A percentile compares a stretch with the other conserved stretches of the same genome.
These are phyloP conservation scores for Rhegmatorhina hoffmannsi DNA, from an alignment of 2,113 vertebrate species.

Conservation along the genomic window DNA sequence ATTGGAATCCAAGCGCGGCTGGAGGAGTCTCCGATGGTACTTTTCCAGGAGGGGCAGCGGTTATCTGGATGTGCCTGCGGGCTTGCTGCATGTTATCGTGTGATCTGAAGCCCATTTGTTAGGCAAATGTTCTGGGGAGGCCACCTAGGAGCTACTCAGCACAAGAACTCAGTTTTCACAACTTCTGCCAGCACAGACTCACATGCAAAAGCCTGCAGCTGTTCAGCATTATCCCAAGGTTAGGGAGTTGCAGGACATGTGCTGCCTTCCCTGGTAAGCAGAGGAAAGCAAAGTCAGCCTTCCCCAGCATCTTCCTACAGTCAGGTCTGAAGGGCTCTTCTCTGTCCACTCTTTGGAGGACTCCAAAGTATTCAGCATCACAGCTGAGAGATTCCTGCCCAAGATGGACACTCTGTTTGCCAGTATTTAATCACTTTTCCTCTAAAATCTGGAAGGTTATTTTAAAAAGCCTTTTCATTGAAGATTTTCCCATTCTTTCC, in stretches of 20 bases:
- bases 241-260: not conserved
- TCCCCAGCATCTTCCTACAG: not conserved
- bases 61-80: conserved; percentile 32
- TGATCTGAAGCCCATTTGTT: conserved; percentile 60
- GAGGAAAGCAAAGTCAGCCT: not conserved
- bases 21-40: not conserved
- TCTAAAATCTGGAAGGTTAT: not conserved
- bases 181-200: conserved; percentile 35
- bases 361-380: not conserved
- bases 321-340: not conserved
- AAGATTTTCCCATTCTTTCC: not conserved
- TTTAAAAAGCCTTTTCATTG: not conserved
- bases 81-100: not conserved
- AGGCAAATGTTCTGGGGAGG: conserved; percentile 50
- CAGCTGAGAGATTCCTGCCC: not conserved
- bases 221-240: not conserved
- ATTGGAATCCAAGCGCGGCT: not conserved
- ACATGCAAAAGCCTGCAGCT: conserved; percentile 49
- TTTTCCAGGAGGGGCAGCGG: conserved; percentile 13
- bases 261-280: not conserved
- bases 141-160: conserved; percentile 51
- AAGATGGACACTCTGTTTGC: accelerated
- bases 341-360: not conserved
- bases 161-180: conserved; percentile 8
- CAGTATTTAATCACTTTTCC: not conserved